Percentiles rank a stretch among this genome's conserved stretches.
Conservation (phyloP, 2,888 invertebrate species). For the Cosmia trapezina region DNA sequence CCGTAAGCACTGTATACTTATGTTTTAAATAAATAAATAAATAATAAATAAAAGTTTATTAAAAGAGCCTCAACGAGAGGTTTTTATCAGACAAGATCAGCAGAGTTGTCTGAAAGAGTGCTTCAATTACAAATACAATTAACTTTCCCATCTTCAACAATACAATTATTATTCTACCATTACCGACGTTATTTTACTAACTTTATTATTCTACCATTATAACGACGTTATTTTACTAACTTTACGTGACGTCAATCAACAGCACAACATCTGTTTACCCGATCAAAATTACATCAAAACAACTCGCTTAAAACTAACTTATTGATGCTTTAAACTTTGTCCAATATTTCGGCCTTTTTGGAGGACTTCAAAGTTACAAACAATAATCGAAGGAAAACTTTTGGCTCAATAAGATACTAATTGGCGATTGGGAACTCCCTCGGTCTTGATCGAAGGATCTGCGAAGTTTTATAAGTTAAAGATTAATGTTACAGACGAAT, state of each 20-base stretch:
- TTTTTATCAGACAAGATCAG: background rate
- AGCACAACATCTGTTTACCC: slow-evolving; percentile 23
- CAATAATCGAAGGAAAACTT: slow-evolving; percentile 16
- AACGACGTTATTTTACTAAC: background rate
- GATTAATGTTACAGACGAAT: slow-evolving; percentile 20
- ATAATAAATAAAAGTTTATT: background rate
- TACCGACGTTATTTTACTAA: background rate
- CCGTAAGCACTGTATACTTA: no score
- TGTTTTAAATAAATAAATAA: no score
- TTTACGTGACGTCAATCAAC: slow-evolving; percentile 20
- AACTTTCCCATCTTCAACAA: background rate
- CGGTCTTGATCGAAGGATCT: background rate
- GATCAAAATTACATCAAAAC: slow-evolving; percentile 23
- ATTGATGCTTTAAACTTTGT: slow-evolving; percentile 10
- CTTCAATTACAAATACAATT: background rate
- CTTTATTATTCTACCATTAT: background rate
- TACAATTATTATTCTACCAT: slow-evolving; percentile 12
- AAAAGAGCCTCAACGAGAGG: background rate
- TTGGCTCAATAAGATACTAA: slow-evolving; percentile 32
- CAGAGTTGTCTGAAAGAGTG: background rate
- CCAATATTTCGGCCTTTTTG: background rate
- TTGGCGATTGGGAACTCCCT: slow-evolving; percentile 24
- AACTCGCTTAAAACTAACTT: slow-evolving; percentile 25
- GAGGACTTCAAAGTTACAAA: slow-evolving; percentile 19
- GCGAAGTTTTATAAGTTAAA: slow-evolving; percentile 24